Evolutionary conservation across 2,797 vertebrate species (phyloP).

Genomic region (Alfaro cultratus): DNA sequence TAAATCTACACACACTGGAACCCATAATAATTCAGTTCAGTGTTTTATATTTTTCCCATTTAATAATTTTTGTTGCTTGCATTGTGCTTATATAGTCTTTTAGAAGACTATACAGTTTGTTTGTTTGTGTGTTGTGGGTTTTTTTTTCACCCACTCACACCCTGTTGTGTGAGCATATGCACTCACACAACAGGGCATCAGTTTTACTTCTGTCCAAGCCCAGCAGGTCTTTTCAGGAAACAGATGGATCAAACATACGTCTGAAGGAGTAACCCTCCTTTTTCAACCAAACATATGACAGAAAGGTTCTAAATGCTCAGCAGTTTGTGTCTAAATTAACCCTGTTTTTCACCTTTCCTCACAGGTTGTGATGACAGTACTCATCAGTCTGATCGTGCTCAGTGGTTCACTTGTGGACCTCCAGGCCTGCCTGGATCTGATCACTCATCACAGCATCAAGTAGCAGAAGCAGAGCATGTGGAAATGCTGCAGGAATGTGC

Average conservation of each 20-base stretch:
- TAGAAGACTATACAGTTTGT: background rate
- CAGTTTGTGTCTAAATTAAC: background rate
- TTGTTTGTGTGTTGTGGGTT: too few species aligned
- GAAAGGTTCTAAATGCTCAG: background rate
- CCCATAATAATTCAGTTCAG: background rate
- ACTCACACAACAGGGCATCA: background rate
- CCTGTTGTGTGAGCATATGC: background rate
- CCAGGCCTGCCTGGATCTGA: background rate
- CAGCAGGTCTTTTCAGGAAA: constrained; percentile 57
- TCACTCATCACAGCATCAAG: constrained; percentile 10
- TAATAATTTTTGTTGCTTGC: background rate
- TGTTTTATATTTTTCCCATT: background rate
- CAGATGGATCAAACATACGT: constrained; percentile 50
- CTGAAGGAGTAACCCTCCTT: constrained; percentile 8
- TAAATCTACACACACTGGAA: background rate
- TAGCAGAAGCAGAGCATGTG: background rate
- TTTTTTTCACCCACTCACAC: background rate
- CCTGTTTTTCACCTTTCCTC: background rate
- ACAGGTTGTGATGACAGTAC: constrained; percentile 18
- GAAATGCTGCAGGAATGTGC: background rate
- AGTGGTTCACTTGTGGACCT: constrained; percentile 8
- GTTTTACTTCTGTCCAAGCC: constrained; percentile 30
- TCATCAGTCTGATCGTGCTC: constrained; percentile 11
- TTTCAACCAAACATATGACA: background rate
- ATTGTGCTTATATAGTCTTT: background rate